Base-by-base conservation (phyloP, 2,113 vertebrate genomes). In the Brevimyrus niger region DNA sequence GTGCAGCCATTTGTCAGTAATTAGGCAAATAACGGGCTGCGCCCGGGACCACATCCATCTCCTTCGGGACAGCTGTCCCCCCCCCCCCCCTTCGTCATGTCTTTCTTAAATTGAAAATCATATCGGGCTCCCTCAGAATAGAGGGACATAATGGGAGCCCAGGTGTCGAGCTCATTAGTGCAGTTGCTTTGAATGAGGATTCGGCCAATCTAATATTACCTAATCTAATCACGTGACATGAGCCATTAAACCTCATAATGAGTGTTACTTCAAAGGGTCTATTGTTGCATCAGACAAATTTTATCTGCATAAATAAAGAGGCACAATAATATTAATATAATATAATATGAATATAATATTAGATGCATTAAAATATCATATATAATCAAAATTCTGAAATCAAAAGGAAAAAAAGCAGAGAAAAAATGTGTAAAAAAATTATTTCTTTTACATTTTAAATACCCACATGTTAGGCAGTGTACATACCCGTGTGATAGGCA, bases 11-110 rank as follows among this genome's bases (percentile, higher is more conserved):
- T 91, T 89, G 51, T 91, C 51, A 65, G 90, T 90, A 91, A 92
- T 92, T 91, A 91, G 76, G 88, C 88, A 93, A 87, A 50, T 86
- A 58, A 91, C 90, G 89, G 90, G 83, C 88, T 53, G 89, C 11
- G 84, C 84, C 42, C 35, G 38, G 87, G 89, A 89, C 91, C 89
- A 48, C 89, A 89, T 87, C 55, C 11, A 51, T 89, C 84, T 87
- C 46, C 55, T 50, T 42, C 42, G 46, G 88, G 89, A 89, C 89
- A 92, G 90, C 88, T 84, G 90, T 90, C 90, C 89, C 65, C 86
- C 19, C 17, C 31, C 13, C 7, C 50, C 61, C 10, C 48, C 21
- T 3, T n/a, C 6, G 3, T 10, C 5, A 51, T 38, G 11, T 86
- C 23, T 83, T 55, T 48, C 31, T 35, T 50, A 35, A 55, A 23